Base-by-base conservation (phyloP, 2,888 invertebrate genomes). In the Lithosia quadra region DNA sequence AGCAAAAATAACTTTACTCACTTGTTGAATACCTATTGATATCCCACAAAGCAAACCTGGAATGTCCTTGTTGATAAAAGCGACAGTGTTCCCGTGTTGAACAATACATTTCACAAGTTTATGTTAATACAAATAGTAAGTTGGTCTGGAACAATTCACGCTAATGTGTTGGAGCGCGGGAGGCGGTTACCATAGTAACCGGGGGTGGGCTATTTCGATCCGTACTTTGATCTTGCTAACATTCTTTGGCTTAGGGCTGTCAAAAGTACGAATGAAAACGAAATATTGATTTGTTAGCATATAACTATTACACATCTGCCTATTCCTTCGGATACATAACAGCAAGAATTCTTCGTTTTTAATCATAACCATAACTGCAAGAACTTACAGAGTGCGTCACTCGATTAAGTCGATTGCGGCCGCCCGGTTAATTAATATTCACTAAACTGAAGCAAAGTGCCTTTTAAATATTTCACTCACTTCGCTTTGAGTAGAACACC, bases 181-280 rank as follows among this genome's bases (percentile, higher is more conserved):
- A 87, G 90, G 74, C 79, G 83, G 91, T 92, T 87, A 78, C 86
- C 84, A 91, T 88, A 84, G 80, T 79, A 80, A 92, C 90, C 79
- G 77, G 81, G 78, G 75, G 79, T 79, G 82, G 72, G 78, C 87
- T 89, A 90, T 89, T 89, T 89, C 79, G 68, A 81, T 68, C 70
- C 67, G 77, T 75, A 78, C 82, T 86, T 86, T 84, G 83, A 86
- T 87, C 86, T 85, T 84, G 81, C 81, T 76, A 72, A 74, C 82
- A 81, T 79, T 79, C 80, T 74, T 72, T 61, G 62, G 53, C 55
- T 24, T 66, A 74, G 77, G 72, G 72, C 65, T 86, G 85, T 82
- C 85, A 73, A 24, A 21, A n/a, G 34, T 43, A 53, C 24, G 9
- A 36, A 53, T 24, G 9, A 36, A 53, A 63, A 15, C 28, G 28